A percentile compares a stretch with the other conserved stretches of the same genome.
phyloP scores from a whole-genome alignment of 2,113 vertebrate species.

The Ceuthmochares aereus region DNA sequence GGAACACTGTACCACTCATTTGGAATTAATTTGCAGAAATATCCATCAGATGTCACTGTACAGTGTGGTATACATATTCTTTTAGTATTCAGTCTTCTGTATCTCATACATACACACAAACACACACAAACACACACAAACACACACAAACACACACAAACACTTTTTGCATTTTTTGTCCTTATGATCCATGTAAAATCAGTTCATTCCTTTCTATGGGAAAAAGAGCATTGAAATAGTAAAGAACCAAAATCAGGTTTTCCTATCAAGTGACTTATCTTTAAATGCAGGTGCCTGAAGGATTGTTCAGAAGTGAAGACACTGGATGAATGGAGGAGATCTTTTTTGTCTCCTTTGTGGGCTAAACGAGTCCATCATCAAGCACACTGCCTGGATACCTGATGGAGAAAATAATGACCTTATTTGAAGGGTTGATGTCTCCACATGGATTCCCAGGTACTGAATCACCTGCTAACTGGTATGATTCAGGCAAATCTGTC shows the following conservation, averaged over 20 bases:
- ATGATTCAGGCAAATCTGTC: not conserved
- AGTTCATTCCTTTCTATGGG: not conserved
- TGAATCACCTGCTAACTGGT: not conserved
- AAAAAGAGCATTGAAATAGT: not conserved
- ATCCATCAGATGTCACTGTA: not conserved
- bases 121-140: not conserved
- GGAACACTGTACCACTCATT: not conserved
- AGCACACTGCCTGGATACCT: not conserved
- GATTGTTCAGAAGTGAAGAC: not conserved
- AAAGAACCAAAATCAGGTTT: not conserved
- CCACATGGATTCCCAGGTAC: not conserved
- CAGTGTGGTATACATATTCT: not conserved
- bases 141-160: not conserved
- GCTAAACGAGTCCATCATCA: not conserved
- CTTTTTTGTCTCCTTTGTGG: not conserved
- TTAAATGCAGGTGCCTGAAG: not conserved
- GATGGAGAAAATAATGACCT: not conserved
- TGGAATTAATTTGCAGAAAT: not conserved
- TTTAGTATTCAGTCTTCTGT: not conserved
- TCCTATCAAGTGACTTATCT: not conserved
- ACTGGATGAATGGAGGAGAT: not conserved
- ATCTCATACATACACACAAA: not conserved
- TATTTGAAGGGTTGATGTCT: rapidly evolving
- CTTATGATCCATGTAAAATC: not conserved
- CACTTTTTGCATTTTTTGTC: not conserved